phyloP scores from a whole-genome alignment of 2,113 vertebrate species.

The Arenaria interpres region DNA sequence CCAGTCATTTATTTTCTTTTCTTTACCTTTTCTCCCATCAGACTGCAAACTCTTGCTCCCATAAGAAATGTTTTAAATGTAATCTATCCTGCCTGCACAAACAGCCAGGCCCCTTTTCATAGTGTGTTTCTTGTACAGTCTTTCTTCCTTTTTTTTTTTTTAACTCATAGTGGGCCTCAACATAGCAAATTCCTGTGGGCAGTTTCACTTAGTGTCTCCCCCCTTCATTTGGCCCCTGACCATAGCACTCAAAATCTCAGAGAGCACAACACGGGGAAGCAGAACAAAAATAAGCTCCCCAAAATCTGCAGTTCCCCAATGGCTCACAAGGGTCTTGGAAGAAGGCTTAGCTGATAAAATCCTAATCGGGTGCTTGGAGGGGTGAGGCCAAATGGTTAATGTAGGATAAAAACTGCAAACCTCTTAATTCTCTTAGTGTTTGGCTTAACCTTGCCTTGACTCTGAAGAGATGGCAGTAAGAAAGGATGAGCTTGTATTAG shows the following conservation, averaged over 20 bases:
- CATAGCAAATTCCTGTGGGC: background rate
- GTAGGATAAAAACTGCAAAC: conserved; percentile 64
- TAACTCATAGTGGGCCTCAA: background rate
- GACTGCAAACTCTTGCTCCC: background rate
- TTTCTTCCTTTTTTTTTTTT: background rate
- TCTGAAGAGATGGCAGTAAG: conserved; percentile 54
- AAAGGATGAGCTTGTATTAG: conserved; percentile 70
- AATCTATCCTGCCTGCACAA: background rate
- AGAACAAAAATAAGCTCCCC: conserved; percentile 35
- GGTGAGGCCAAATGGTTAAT: conserved; percentile 63
- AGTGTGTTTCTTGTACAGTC: background rate
- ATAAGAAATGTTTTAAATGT: conserved; percentile 2
- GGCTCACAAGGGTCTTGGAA: conserved; percentile 2
- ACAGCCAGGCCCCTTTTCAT: background rate
- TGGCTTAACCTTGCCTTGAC: conserved; percentile 68
- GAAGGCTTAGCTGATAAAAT: conserved; percentile 56
- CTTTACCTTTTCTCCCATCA: background rate
- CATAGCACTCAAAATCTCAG: background rate
- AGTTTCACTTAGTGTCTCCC: background rate
- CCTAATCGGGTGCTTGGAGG: background rate
- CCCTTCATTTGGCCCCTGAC: background rate
- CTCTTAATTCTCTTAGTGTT: conserved; percentile 66
- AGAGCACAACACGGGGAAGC: background rate
- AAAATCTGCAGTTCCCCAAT: background rate
- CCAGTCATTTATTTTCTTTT: background rate